These are phyloP conservation scores for Nanorana parkeri DNA, from an alignment of 2,113 vertebrate genomes.

Conservation along the genomic window DNA sequence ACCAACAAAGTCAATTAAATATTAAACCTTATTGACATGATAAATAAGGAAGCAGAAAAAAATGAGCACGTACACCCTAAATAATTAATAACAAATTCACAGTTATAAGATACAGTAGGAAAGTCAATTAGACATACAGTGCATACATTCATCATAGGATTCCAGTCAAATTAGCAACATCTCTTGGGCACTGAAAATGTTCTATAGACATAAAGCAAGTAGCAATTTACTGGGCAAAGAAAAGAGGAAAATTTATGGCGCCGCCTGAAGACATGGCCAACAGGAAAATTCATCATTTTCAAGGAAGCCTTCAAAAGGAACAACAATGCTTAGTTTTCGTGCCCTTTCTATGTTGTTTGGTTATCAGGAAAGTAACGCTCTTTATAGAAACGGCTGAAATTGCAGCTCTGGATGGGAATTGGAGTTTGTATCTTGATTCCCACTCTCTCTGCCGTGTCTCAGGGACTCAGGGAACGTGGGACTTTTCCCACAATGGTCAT, in stretches of 20 bases:
- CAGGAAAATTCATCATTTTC: too few relatives aligned
- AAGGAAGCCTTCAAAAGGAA: too few relatives aligned
- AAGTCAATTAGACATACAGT: constrained; percentile 36
- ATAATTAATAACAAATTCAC: constrained; percentile 31
- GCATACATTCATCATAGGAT: constrained; percentile 23
- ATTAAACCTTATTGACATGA: constrained; percentile 43
- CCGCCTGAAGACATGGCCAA: too few relatives aligned
- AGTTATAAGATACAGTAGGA: constrained; percentile 2
- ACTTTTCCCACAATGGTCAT: too few relatives aligned
- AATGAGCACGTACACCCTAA: constrained; percentile 20
- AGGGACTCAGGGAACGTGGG: too few relatives aligned
- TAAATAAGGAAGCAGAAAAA: constrained; percentile 17
- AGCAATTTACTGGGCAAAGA: neutral
- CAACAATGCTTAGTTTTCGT: too few relatives aligned
- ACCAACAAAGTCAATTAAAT: constrained; percentile 17
- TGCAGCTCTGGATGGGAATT: too few relatives aligned
- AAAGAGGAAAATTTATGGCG: neutral
- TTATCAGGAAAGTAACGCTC: too few relatives aligned
- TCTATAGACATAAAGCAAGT: neutral
- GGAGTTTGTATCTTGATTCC: too few relatives aligned
- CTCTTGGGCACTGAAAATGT: neutral
- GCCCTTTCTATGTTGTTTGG: too few relatives aligned
- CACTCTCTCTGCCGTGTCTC: too few relatives aligned
- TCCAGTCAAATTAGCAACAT: constrained; percentile 16
- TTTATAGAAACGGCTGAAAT: too few relatives aligned